Percentiles rank a stretch among this genome's conserved stretches.
Conservation (phyloP, 2,797 vertebrate species). For the Catharus ustulatus region DNA sequence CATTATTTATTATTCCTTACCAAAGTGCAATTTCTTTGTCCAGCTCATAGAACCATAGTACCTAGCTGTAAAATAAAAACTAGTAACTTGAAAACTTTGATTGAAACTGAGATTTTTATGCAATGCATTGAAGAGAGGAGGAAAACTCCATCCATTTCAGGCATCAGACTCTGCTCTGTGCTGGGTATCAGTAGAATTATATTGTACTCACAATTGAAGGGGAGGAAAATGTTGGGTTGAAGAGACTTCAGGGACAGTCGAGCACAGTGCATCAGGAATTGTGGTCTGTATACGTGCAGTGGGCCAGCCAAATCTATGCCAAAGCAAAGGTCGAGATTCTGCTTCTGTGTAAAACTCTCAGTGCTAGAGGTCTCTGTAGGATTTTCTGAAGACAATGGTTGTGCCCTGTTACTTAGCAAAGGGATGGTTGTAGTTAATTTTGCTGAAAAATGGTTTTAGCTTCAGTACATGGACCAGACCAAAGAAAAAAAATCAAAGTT, state of each 20-base stretch:
- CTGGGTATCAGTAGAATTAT: not conserved
- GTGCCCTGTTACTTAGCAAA: not conserved
- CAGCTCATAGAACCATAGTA: not conserved
- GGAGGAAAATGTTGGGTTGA: not conserved
- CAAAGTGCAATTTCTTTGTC: not conserved
- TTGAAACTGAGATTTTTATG: not conserved
- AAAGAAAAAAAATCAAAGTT: not conserved
- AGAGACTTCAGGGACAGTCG: not conserved
- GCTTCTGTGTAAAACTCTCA: not conserved
- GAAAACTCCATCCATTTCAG: not conserved
- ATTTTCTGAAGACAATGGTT: not conserved
- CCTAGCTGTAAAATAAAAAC: not conserved
- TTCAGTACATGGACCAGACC: not conserved
- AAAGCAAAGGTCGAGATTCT: not conserved
- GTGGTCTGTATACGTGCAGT: not conserved
- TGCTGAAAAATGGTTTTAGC: not conserved
- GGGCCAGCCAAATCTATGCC: not conserved
- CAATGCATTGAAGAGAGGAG: not conserved
- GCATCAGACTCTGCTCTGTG: not conserved
- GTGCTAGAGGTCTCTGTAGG: not conserved
- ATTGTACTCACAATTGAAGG: fast-evolving
- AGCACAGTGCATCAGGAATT: not conserved
- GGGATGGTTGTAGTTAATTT: not conserved
- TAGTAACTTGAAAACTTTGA: not conserved
- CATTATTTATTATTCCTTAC: not conserved